Conservation (phyloP, 2,113 vertebrate species). For the Speoplatyrhinus poulsoni region DNA sequence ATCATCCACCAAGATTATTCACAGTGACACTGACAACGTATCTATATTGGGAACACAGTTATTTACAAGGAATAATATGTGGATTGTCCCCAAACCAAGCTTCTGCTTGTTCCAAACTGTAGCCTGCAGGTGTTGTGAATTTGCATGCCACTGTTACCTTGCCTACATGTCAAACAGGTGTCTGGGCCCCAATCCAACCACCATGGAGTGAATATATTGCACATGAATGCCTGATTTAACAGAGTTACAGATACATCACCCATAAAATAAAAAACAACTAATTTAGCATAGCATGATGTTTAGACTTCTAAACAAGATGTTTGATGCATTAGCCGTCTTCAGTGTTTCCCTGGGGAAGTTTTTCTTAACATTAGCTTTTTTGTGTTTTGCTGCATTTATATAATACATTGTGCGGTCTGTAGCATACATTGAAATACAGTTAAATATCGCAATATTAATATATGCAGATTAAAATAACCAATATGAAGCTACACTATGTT, state of each 20-base stretch:
- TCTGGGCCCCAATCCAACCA: slow-evolving; percentile 18
- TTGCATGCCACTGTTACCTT: slow-evolving; percentile 14
- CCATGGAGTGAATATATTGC: slow-evolving; percentile 14
- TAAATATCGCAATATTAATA: no score
- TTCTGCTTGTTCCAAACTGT: slow-evolving; percentile 26
- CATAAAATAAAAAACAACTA: slow-evolving; percentile 16
- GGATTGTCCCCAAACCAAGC: slow-evolving; percentile 41
- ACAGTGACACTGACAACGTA: slow-evolving; percentile 8
- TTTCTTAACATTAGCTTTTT: no score
- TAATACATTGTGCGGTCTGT: no score
- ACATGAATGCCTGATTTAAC: slow-evolving; percentile 35
- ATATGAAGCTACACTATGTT: background rate
- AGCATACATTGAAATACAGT: no score
- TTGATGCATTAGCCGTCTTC: no score
- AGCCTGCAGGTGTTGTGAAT: slow-evolving; percentile 20
- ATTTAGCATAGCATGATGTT: slow-evolving; percentile 7
- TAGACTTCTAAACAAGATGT: background rate
- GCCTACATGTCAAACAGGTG: slow-evolving; percentile 7
- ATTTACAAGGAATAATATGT: slow-evolving; percentile 45
- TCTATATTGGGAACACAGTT: slow-evolving; percentile 32
- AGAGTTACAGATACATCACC: slow-evolving; percentile 6
- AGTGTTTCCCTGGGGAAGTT: no score
- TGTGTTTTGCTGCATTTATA: no score
- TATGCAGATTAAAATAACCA: no score
- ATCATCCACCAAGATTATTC: slow-evolving; percentile 6